Base-by-base conservation (phyloP, 1,140 invertebrate species). In the Wasmannia auropunctata region DNA sequence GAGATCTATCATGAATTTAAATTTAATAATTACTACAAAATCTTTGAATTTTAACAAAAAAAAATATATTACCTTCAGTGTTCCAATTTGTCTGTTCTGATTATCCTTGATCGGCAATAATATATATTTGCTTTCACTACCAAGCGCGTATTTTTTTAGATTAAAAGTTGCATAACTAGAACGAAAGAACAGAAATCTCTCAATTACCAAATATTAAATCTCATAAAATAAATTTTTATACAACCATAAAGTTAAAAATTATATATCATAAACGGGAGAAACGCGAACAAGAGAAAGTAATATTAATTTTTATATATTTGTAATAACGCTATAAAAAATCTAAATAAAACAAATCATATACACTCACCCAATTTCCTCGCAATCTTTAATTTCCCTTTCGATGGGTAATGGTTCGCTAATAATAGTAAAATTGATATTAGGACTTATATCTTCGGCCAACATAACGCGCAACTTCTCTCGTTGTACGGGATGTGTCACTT, bases 361-460 rank as follows among this genome's bases (percentile, higher is more conserved):
- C 1, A 40, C 88, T 70, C 60, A 94, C 94, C 94, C 94, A 31
- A 94, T 51, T 90, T 95, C 94, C 6, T 90, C 81, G 70, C 94
- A 94, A 25, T 95, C 94, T 77, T 93, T 92, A 19, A 34, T 37
- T 16, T 92, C 40, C 8, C 87, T 89, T 67, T 93, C 92, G 0
- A 94, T 91, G 0, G 88, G 88, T 37, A 91, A 58, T 19, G 93
- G 93, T 85, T 95, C 94, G 60, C 91, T 91, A 5, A 95, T 90
- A 28, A 95, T 28, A 34, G 89, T 89, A 86, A 95, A 95, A 87
- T 87, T 93, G 0, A 95, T 81, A 31, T 83, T 91, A n/a, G 94
- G 91, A 87, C 89, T 91, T 1, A 63, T 63, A 37, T 86, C 74
- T 7, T 90, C 89, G 5, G 85, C 79, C 22, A 94, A 58, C 93